Evolutionary conservation across 2,888 invertebrate species (phyloP), one percentile per base, ranked within the genome.

Genomic region (Prosopocoilus inquinatus): DNA sequence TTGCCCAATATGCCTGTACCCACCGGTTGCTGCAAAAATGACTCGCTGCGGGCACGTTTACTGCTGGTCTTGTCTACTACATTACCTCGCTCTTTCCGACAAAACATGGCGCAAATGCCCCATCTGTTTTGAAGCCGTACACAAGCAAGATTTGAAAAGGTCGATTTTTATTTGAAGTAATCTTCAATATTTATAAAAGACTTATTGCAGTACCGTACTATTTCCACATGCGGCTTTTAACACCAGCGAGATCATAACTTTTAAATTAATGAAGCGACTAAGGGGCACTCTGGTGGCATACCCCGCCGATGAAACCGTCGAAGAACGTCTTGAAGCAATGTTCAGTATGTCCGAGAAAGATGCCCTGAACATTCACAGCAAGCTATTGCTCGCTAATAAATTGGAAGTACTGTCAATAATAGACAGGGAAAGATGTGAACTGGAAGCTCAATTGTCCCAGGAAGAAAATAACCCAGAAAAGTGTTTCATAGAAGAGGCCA

Each of bases 31-130:
- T 50, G 95, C 90, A 1, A 94, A 96, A 77, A 91, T 96, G 72
- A 96, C 95, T 0, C 85, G 89, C 39, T 98, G 97, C 75, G 96
- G 97, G 8, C 97, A 98, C 74, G 89, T 94, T 59, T 96, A 91
- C 76, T 98, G 97, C 77, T 97, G 94, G 95, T 84, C 95, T 0
- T 98, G 97, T 72, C 86, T 95, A 66, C 82, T 98, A 46, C 96
- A 96, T 76, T 96, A 96, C 73, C 82, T 94, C 39, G 88, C 91
- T 1, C 80, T 95, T 2, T 89, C 90, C 49, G 96, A 96, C 67
- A 88, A 90, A 71, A 79, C 85, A 16, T 90, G 89, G 80, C 81
- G 88, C 33, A 90, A 89, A 70, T 97, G 97, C 75, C 97, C 97
- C 0, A 96, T 98, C 61, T 98, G 97, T 76, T 89, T 88, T 65